A percentile compares a stretch with the other conserved stretches of the same genome.
Evolutionary conservation across 2,888 invertebrate species (phyloP).

Genomic region (Steinernema carpocapsae): DNA sequence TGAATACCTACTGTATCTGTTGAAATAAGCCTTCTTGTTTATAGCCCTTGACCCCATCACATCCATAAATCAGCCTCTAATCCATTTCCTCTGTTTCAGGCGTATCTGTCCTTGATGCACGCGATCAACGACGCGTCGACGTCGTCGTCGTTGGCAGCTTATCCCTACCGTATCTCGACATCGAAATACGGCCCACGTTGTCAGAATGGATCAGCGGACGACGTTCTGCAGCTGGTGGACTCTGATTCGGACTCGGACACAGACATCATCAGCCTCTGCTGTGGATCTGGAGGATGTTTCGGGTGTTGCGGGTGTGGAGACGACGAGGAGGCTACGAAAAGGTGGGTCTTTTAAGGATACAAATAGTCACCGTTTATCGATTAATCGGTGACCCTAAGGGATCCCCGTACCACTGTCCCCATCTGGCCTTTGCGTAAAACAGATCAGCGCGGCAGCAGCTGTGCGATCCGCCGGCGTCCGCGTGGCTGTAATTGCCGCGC

Average conservation of each 20-base stretch:
- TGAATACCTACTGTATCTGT: too few species aligned
- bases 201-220: neutral
- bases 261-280: conserved; percentile 30
- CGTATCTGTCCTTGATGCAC: conserved; percentile 31
- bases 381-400: conserved; percentile 1
- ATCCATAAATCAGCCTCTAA: too few species aligned
- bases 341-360: conserved; percentile 2
- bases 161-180: conserved; percentile 13
- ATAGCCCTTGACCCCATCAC: too few species aligned
- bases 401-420: neutral
- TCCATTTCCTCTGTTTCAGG: conserved; percentile 9
- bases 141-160: conserved; percentile 29
- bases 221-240: conserved; percentile 5
- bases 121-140: conserved; percentile 31
- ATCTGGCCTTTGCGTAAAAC: conserved; percentile 4
- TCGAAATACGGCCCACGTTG: conserved; percentile 2
- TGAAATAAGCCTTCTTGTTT: too few species aligned
- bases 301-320: conserved; percentile 20
- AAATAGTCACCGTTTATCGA: neutral
- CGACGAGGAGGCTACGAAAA: neutral
- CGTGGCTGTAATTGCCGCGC: neutral
- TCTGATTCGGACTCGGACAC: conserved; percentile 28
- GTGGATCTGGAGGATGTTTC: conserved; percentile 20
- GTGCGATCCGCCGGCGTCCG: neutral
- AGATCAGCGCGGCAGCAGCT: neutral